Evolutionary conservation across 2,113 vertebrate genomes (phyloP).

Genomic region (Isichthys henryi): DNA sequence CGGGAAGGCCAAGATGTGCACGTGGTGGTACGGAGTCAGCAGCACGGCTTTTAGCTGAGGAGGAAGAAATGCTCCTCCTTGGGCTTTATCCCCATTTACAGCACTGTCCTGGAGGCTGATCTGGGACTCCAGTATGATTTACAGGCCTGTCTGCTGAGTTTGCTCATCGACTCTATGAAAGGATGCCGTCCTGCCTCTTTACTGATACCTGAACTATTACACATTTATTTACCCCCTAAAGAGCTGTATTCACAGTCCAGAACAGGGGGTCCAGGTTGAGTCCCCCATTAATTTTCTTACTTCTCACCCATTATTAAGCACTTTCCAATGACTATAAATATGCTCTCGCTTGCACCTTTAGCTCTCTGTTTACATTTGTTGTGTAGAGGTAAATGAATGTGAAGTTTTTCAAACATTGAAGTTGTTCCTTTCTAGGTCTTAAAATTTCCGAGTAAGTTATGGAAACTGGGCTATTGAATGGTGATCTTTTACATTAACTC

Average conservation of each 20-base stretch:
- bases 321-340: neutral
- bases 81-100: neutral
- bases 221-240: neutral
- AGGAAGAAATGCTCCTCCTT: constrained; percentile 32
- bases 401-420: neutral
- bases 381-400: neutral
- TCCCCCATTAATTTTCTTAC: neutral
- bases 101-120: neutral
- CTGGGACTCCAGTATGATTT: constrained; percentile 1
- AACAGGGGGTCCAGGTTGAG: neutral
- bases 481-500: neutral
- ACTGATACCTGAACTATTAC: neutral
- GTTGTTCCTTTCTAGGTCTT: neutral
- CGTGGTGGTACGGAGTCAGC: constrained; percentile 34
- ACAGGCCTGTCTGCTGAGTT: neutral
- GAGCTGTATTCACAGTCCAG: neutral
- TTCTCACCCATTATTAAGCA: neutral
- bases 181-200: neutral
- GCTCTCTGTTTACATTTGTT: neutral
- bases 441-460: neutral
- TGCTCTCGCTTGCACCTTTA: neutral
- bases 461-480: neutral
- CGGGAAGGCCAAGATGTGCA: neutral
- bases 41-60: constrained; percentile 41
- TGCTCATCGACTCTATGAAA: neutral